Evolutionary conservation across 1,140 invertebrate genomes (phyloP).

Genomic region (Panagrolaimus sp.): DNA sequence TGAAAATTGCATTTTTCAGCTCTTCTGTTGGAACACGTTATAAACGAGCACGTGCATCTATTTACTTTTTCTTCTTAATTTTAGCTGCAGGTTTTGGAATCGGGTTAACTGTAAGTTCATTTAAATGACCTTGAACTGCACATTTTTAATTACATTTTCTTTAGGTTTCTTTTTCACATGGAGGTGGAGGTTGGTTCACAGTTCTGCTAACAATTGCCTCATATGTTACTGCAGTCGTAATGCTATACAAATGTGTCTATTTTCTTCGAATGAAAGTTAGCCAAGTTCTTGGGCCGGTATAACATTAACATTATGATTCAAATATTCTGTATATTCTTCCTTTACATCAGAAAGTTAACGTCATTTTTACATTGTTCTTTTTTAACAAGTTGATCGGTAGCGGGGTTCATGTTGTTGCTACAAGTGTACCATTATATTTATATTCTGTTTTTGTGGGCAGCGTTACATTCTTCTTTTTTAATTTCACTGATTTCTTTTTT

Average conservation of each 20-base stretch:
- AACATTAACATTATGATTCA: neutral
- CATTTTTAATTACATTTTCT: too few species aligned
- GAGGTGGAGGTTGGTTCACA: neutral
- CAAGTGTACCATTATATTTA: too few species aligned
- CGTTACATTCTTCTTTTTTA: too few species aligned
- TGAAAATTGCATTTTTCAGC: too few species aligned
- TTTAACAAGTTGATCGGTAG: conserved; percentile 2
- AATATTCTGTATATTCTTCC: neutral
- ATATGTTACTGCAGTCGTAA: conserved; percentile 15
- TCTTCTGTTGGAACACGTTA: conserved; percentile 38
- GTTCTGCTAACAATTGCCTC: conserved; percentile 17
- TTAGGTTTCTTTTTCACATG: too few species aligned
- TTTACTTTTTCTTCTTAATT: conserved; percentile 26
- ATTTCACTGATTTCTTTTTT: too few species aligned
- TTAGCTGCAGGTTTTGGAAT: conserved; percentile 18
- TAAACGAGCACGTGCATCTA: conserved; percentile 29
- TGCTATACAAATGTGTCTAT: conserved; percentile 23
- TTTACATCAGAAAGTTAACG: neutral
- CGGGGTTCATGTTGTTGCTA: neutral
- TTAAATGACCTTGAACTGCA: neutral
- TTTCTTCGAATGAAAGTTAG: conserved; percentile 38
- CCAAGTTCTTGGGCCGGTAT: conserved; percentile 22
- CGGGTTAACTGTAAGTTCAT: conserved; percentile 29
- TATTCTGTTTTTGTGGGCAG: too few species aligned
- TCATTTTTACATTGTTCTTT: conserved; percentile 4